A percentile compares a stretch with the other conserved stretches of the same genome.
phyloP scores from a whole-genome alignment of 1,140 invertebrate species.

The Belonocnema kinseyi region DNA sequence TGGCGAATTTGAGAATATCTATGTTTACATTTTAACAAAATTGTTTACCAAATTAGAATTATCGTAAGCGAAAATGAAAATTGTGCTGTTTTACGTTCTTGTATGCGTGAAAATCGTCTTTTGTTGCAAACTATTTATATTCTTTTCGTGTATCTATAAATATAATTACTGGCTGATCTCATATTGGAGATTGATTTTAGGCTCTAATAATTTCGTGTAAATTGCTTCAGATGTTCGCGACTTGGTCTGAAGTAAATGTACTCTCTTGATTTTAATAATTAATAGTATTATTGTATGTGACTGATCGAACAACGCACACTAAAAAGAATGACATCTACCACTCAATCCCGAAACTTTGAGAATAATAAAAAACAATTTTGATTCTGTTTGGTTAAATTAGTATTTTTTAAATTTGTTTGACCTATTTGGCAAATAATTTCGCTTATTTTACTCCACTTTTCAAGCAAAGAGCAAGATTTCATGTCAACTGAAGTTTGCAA shows the following conservation, averaged over 20 bases:
- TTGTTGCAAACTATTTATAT: background rate
- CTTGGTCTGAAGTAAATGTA: background rate
- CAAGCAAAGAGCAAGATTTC: background rate
- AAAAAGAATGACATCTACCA: constrained; percentile 8
- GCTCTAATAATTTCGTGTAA: background rate
- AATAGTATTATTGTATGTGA: constrained; percentile 16
- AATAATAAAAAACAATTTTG: constrained; percentile 18
- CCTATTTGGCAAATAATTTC: background rate
- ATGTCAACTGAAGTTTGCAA: no score
- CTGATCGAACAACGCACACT: constrained; percentile 20
- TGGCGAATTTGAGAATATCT: constrained; percentile 13
- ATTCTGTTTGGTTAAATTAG: background rate
- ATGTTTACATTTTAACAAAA: background rate
- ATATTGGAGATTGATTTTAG: background rate
- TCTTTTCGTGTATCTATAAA: background rate
- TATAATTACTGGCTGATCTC: background rate
- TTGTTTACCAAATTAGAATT: background rate
- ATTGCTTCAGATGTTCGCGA: background rate
- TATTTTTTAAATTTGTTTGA: background rate
- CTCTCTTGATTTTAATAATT: background rate
- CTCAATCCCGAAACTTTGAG: background rate
- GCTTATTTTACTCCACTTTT: background rate
- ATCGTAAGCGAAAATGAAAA: background rate
- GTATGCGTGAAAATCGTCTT: background rate
- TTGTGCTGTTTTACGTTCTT: constrained; percentile 6